Evolutionary conservation across 2,888 invertebrate species (phyloP).

Genomic region (Arge pagana): DNA sequence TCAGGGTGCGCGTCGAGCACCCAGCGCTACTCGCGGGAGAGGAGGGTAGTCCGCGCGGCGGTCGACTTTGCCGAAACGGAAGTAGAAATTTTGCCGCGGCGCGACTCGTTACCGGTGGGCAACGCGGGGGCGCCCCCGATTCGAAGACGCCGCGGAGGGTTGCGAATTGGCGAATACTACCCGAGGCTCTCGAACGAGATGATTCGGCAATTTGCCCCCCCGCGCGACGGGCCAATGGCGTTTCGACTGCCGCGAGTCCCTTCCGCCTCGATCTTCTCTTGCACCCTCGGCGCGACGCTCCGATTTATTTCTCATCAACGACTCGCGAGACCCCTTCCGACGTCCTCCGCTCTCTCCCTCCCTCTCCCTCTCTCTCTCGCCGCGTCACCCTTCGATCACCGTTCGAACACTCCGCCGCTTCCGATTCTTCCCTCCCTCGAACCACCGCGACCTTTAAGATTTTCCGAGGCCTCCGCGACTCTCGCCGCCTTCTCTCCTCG

Average conservation of each 20-base stretch:
- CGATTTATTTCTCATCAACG: conserved; percentile 9
- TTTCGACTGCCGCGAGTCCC: too few species aligned
- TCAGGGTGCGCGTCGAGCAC: too few species aligned
- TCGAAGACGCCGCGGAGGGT: neutral
- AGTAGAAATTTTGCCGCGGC: too few species aligned
- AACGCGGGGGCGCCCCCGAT: too few species aligned
- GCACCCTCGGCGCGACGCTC: neutral
- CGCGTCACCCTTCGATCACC: conserved; percentile 21
- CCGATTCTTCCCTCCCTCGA: neutral
- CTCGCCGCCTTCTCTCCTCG: too few species aligned
- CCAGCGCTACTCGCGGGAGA: too few species aligned
- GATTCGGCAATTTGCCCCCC: conserved; percentile 16
- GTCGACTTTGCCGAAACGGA: too few species aligned
- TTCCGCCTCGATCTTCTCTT: too few species aligned
- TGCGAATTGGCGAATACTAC: neutral
- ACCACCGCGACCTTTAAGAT: neutral
- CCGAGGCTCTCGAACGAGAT: conserved; percentile 5
- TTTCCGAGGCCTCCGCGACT: too few species aligned
- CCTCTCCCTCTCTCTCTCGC: conserved; percentile 22
- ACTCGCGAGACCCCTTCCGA: conserved; percentile 15
- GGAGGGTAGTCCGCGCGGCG: too few species aligned
- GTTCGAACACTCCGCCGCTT: neutral
- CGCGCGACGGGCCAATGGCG: too few species aligned
- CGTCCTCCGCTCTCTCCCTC: conserved; percentile 21
- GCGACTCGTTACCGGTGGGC: too few species aligned